These are phyloP conservation scores for Drosophila sproati DNA, from an alignment of 1,140 invertebrate species.

Conservation along the genomic window DNA sequence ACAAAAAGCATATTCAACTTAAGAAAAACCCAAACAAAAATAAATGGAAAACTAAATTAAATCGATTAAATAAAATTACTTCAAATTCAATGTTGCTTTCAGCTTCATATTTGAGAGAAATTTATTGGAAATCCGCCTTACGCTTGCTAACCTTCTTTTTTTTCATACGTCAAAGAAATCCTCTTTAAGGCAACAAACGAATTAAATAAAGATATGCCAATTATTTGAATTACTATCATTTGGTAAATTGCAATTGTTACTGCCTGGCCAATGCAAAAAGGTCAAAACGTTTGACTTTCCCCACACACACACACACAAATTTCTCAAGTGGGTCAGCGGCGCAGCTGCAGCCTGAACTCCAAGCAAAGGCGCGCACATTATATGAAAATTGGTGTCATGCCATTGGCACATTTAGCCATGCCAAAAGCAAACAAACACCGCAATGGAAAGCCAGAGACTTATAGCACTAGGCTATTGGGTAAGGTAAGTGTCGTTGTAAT, in stretches of 20 bases:
- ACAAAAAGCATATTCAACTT: constrained; percentile 1
- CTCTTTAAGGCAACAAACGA: constrained; percentile 8
- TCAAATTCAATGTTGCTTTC: background rate
- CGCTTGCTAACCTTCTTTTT: no score
- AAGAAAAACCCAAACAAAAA: background rate
- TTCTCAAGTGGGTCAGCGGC: constrained; percentile 70
- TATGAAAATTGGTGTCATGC: constrained; percentile 80
- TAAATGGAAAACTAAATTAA: background rate
- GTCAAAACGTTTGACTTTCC: constrained; percentile 74
- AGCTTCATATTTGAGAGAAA: no score
- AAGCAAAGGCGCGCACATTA: constrained; percentile 53
- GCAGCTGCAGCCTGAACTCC: constrained; percentile 51
- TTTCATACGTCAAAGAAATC: background rate
- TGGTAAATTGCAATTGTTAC: constrained; percentile 67
- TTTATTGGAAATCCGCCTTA: no score
- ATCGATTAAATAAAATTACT: background rate
- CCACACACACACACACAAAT: constrained; percentile 1
- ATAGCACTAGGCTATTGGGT: constrained; percentile 60
- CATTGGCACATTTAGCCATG: constrained; percentile 77
- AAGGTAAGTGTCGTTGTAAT: constrained; percentile 75
- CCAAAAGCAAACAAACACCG: constrained; percentile 45
- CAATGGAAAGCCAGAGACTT: constrained; percentile 8
- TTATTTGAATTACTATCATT: constrained; percentile 70
- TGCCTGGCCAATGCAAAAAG: constrained; percentile 52
- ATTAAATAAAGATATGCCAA: constrained; percentile 52